Percentiles rank a stretch among this genome's conserved stretches.
phyloP scores from a whole-genome alignment of 2,113 vertebrate species.

The Microcebus murinus region DNA sequence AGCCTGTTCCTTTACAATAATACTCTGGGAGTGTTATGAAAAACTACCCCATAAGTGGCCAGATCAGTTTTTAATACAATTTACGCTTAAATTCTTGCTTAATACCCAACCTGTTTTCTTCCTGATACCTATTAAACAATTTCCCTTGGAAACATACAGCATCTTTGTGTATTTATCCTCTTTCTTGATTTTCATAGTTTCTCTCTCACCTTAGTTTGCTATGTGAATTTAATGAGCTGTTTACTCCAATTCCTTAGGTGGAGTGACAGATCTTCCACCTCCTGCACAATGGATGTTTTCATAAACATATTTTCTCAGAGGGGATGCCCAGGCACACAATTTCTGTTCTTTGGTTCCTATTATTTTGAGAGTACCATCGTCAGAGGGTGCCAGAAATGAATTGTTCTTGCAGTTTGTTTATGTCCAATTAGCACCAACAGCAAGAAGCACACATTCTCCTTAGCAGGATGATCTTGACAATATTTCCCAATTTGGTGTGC shows the following conservation, averaged over 20 bases:
- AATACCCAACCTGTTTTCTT: neutral
- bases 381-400: neutral
- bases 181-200: conserved; percentile 1
- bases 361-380: neutral
- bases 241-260: neutral
- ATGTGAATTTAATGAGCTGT: conserved; percentile 28
- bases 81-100: neutral
- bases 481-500: neutral
- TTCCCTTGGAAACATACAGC: neutral
- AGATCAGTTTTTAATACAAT: neutral
- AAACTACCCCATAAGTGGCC: neutral
- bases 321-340: neutral
- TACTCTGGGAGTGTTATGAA: neutral
- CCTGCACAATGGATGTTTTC: neutral
- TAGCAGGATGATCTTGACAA: neutral
- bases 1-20: neutral
- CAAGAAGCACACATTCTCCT: neutral
- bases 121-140: neutral
- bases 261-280: neutral
- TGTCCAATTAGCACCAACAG: neutral
- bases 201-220: neutral
- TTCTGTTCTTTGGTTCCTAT: neutral
- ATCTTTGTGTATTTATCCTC: neutral
- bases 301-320: neutral
- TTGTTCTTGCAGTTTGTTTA: neutral